Base-by-base conservation (phyloP, 2,797 vertebrate species). In the Mionectes olivaceus region DNA sequence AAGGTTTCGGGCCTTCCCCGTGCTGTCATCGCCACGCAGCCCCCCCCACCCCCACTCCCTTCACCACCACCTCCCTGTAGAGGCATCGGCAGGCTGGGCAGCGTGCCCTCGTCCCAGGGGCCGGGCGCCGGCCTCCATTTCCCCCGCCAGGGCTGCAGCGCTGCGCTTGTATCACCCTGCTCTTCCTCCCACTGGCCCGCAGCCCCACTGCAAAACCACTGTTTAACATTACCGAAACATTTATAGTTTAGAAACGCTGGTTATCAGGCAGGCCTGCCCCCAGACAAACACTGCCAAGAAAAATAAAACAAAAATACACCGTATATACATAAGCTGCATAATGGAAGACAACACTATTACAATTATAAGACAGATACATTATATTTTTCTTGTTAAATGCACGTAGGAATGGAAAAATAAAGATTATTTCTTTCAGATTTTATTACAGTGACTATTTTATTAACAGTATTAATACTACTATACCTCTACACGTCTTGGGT, bases 1-100 rank as follows among this genome's bases (percentile, higher is more conserved):
- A 99, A 99, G 98, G 98, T 98, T 98, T 98, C 96, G 96, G 97
- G 97, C 97, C 97, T 98, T 98, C 87, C 95, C 96, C 90, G 92
- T 95, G 89, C 96, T 98, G 97, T 96, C 97, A 97, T 97, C 97
- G 96, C 96, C 96, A 75, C 79, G 90, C 95, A 97, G 91, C 57
- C 67, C 95, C 37, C 87, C 64, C 95, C 78, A 43, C 84, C 60
- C 75, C 94, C 28, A 85, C 56, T 28, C 88, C 61, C 95, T 79
- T 44, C 84, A 57, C 39, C 76, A 93, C 37, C 96, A 83, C 59
- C 80, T 97, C 82, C 92, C 91, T 52, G 64, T 23, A 35, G 64
- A 93, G 87, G 87, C 89, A 83, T 13, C 80, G 33, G 65, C 84
- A 55, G 65, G 78, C 86, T 44, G 90, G 91, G 83, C 50, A 94